phyloP scores from a whole-genome alignment of 2,888 invertebrate genomes.

The Ischnus inquisitorius region DNA sequence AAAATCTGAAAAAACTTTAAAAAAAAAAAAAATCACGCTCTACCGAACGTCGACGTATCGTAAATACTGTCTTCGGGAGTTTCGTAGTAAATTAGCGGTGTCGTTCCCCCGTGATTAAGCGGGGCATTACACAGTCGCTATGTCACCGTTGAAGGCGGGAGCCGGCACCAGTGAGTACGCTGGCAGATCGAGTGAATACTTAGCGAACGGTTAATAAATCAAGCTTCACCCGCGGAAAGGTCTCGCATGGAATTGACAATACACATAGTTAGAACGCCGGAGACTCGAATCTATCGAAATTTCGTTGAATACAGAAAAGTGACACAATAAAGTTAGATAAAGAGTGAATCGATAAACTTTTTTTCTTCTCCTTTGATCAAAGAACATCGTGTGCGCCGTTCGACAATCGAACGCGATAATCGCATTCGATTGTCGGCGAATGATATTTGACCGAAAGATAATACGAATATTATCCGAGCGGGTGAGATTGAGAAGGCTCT shows the following conservation, averaged over 20 bases:
- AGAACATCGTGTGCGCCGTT: neutral
- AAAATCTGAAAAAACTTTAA: neutral
- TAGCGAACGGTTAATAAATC: conserved; percentile 75
- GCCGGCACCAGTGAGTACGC: conserved; percentile 59
- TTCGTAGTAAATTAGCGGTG: conserved; percentile 1
- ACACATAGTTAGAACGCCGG: neutral
- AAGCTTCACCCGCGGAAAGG: no score
- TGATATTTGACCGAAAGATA: no score
- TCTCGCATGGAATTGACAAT: neutral
- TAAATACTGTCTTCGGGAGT: neutral
- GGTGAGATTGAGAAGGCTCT: no score
- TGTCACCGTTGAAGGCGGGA: conserved; percentile 60
- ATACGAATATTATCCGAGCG: no score
- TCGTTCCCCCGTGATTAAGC: neutral
- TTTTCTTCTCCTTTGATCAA: neutral
- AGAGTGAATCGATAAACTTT: neutral
- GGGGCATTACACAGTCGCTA: conserved; percentile 41
- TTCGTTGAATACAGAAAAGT: neutral
- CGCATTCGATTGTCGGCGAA: neutral
- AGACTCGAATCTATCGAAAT: neutral
- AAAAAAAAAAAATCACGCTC: conserved; percentile 10
- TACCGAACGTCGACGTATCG: conserved; percentile 1
- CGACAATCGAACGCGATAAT: neutral
- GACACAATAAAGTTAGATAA: neutral
- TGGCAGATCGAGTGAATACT: conserved; percentile 67